phyloP scores from a whole-genome alignment of 2,113 vertebrate species.

The Hydropotes inermis region DNA sequence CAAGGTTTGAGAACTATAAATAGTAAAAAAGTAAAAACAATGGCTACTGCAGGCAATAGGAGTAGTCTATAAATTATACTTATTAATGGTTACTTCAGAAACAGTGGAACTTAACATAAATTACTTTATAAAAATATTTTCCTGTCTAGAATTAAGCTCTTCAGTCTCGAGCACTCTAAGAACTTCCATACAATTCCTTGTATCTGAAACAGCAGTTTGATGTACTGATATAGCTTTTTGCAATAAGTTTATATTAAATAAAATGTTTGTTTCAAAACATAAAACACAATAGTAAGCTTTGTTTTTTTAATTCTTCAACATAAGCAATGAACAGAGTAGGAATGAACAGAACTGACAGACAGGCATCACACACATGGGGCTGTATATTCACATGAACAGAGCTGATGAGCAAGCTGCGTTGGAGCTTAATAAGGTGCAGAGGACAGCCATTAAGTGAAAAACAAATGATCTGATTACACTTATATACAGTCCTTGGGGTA shows the following conservation, averaged over 20 bases:
- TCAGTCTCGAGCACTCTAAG: not conserved
- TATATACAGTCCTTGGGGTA: not conserved
- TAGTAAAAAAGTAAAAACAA: not conserved
- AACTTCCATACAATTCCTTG: not conserved
- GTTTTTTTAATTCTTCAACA: not conserved
- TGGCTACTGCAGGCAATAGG: not conserved
- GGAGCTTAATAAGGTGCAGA: not conserved
- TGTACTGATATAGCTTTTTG: not conserved
- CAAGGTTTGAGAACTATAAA: not conserved
- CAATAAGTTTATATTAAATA: not conserved
- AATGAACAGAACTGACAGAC: not conserved
- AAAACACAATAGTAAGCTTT: not conserved
- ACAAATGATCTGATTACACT: not conserved
- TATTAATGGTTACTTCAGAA: not conserved
- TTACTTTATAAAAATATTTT: not conserved
- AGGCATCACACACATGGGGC: not conserved
- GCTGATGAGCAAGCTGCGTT: not conserved
- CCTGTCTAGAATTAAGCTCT: not conserved
- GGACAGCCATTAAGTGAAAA: not conserved
- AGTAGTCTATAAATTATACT: not conserved
- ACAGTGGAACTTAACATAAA: not conserved
- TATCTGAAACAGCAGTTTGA: not conserved
- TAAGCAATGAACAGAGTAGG: not conserved
- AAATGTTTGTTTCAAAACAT: not conserved
- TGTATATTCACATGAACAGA: not conserved